Base-by-base conservation (phyloP, 2,113 vertebrate species). In the Syngnathoides biaculeatus region DNA sequence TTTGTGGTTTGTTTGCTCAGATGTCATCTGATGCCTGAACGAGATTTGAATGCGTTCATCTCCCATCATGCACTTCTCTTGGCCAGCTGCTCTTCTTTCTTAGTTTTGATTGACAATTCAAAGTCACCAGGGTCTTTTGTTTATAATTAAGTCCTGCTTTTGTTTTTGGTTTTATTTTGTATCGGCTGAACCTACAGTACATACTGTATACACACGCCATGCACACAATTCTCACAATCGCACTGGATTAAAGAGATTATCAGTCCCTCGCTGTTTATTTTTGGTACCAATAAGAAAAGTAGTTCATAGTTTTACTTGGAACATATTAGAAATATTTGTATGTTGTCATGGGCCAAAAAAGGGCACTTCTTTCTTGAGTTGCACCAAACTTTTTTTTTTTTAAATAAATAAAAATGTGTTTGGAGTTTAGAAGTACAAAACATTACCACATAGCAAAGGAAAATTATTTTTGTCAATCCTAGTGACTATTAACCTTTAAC, bases 1-100 rank as follows among this genome's bases (percentile, higher is more conserved):
- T 38, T 69, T 55, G 80, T 68, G 84, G 75, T 84, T 77, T 69
- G 79, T 79, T 62, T 80, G 78, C 80, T 87, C 70, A 79, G 79
- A 83, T 50, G 72, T 55, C 79, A 79, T 79, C 69, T 82, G 80
- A 66, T 67, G 62, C 77, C 56, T 67, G 67, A 60, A 14, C 64
- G 68, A 69, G 69, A 69, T 52, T 69, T 27, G 20, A 45, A 63
- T 60, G 67, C 80, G 71, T 79, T 57, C 45, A 20, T 22, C 73
- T 73, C 80, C 69, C 69, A 80, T 77, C 65, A 79, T 81, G 69
- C 69, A 17, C 35, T 24, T 47, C 55, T 35, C 60, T 64, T 79
- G 72, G 68, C 74, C 83, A 79, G 79, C 72, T 84, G 77, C 74
- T 71, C 22, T 0, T 47, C 77, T 74, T 27, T 68, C 26, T 62